Conservation (phyloP, 2,797 vertebrate species). For the Anas flavirostris region DNA sequence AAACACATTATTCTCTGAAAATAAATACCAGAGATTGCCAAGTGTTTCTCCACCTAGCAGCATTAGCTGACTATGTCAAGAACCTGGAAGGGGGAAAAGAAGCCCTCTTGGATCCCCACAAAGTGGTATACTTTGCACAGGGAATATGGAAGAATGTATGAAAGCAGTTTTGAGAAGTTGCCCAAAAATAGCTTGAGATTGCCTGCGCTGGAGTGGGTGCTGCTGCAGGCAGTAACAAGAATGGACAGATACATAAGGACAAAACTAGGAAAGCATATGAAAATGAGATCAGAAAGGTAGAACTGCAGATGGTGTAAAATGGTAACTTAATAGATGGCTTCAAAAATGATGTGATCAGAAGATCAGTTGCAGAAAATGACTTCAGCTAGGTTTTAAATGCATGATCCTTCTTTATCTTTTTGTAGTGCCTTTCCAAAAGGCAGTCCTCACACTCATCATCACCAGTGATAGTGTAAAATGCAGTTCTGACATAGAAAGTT, state of each 20-base stretch:
- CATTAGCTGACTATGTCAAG: slow-evolving; percentile 64
- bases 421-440: neutral
- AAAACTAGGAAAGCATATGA: neutral
- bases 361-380: neutral
- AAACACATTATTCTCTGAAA: slow-evolving; percentile 73
- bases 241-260: neutral
- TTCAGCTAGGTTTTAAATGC: neutral
- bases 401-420: neutral
- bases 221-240: neutral
- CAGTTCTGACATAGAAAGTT: neutral
- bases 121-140: slow-evolving; percentile 10
- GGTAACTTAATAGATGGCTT: neutral
- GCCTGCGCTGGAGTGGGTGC: neutral
- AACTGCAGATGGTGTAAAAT: neutral
- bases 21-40: slow-evolving; percentile 67
- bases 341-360: neutral
- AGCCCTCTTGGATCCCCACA: slow-evolving; percentile 30
- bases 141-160: neutral
- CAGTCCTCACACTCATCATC: neutral
- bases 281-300: neutral
- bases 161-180: slow-evolving; percentile 7
- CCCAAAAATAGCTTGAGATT: slow-evolving; percentile 44
- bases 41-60: slow-evolving; percentile 62
- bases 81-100: slow-evolving; percentile 47
- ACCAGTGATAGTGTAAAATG: neutral